Conservation (phyloP, 1,140 invertebrate species). For the Meloidogyne hapla region DNA sequence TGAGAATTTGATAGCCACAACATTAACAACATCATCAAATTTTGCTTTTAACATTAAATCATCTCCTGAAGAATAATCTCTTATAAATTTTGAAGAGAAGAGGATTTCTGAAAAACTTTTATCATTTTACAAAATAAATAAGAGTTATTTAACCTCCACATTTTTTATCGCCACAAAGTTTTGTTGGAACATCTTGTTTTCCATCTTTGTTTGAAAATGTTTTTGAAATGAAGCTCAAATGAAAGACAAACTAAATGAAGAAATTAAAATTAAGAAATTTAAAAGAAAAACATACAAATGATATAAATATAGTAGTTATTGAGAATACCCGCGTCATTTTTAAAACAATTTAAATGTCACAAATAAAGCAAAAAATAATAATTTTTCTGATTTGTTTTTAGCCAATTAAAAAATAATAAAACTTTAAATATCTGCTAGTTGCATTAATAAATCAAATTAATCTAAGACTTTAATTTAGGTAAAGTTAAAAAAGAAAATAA, state of each 20-base stretch:
- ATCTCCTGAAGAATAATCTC: background rate
- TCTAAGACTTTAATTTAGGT: background rate
- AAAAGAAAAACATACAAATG: background rate
- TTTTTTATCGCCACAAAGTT: conserved; percentile 15
- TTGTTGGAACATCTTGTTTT: background rate
- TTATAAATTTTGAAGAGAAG: conserved; percentile 13
- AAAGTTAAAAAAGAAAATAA: background rate
- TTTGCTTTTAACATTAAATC: background rate
- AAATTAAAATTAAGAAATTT: background rate
- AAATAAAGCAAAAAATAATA: background rate
- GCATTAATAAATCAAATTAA: background rate
- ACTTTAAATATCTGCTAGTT: background rate
- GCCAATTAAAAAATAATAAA: background rate
- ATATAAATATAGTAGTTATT: background rate
- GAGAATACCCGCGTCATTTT: background rate
- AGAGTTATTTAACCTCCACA: background rate
- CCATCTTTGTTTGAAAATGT: background rate
- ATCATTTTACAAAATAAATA: background rate
- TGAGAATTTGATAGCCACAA: conserved; percentile 10
- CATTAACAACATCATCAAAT: background rate
- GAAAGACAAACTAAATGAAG: conserved; percentile 7
- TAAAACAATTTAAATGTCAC: background rate
- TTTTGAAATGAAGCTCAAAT: background rate
- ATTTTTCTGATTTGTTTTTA: background rate
- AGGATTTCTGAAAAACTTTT: conserved; percentile 3